Base-by-base conservation (phyloP, 2,888 invertebrate genomes). In the Sclerodermus sp. region DNA sequence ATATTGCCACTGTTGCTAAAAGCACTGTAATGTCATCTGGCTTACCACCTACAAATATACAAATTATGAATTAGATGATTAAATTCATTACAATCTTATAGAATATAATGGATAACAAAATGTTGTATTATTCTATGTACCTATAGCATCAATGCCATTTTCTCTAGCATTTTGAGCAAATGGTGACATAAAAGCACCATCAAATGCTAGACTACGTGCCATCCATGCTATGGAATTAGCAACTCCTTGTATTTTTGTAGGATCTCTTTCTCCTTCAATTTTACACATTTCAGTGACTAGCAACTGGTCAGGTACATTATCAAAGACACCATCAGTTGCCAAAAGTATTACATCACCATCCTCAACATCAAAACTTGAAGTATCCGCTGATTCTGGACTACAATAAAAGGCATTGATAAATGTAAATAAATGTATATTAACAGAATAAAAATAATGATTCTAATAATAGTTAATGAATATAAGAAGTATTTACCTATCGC, bases 1-100 rank as follows among this genome's bases (percentile, higher is more conserved):
- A 80, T 64, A 81, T 78, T 52, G 91, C 90, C 81, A 97, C 94
- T 66, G 94, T 92, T 67, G 96, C 95, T 68, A 97, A 85, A 74
- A 98, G 87, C 78, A 97, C 94, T 74, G 97, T 97, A 80, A 98
- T 96, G 83, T 98, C 98, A 80, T 98, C 98, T 55, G 97, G 97
- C 82, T 98, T 98, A 51, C 98, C 97, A 77, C 98, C 96, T 90
- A 83, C 23, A 23, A 23, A 12, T 13, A 10, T 14, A 36, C 5
- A n/a, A n/a, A n/a, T n/a, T n/a, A n/a, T n/a, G 37, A 37, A 39
- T n/a, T 16, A 15, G 14, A 14, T 6, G 14, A 39, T 16, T 39
- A 4, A 12, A 34, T 13, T 34, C 12, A 13, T 34, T 34, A 12
- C 2, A 34, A 12, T 8, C 10, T 34, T 13, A 12, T 34, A 8